Evolutionary conservation across 2,113 vertebrate species (phyloP).

Genomic region (Thermophis baileyi): DNA sequence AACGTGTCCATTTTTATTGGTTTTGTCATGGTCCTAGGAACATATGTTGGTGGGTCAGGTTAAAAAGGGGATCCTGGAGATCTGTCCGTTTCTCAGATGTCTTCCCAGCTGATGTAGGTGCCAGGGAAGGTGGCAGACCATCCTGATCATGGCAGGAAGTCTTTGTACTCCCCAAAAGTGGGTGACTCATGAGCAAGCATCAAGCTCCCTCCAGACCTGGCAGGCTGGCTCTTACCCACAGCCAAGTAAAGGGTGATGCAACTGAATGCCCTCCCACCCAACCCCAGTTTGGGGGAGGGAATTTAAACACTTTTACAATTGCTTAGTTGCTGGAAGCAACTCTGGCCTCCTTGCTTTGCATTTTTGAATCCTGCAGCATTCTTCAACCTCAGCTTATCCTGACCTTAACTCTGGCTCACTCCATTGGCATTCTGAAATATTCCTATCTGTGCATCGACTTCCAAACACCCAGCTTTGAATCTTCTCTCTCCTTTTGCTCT

Average conservation of each 20-base stretch:
- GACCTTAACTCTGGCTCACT: background rate
- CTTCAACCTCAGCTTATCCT: background rate
- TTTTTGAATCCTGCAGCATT: background rate
- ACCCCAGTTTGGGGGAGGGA: background rate
- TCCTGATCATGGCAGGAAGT: background rate
- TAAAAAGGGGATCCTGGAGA: background rate
- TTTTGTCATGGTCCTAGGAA: background rate
- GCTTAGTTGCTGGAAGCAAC: background rate
- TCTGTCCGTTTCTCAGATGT: background rate
- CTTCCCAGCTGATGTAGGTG: background rate
- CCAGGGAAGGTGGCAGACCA: background rate
- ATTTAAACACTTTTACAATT: background rate
- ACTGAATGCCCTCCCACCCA: background rate
- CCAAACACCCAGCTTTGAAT: background rate
- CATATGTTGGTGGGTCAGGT: background rate
- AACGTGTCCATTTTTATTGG: background rate
- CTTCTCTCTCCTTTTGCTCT: background rate
- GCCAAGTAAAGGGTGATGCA: background rate
- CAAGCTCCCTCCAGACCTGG: background rate
- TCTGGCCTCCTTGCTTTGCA: background rate
- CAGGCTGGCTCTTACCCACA: background rate
- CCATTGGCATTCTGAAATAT: background rate
- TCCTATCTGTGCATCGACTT: background rate
- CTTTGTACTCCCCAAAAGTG: background rate
- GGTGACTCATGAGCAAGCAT: background rate